Evolutionary conservation across 2,113 vertebrate species (phyloP).

Genomic region (Telmatochromis brachygnathus): DNA sequence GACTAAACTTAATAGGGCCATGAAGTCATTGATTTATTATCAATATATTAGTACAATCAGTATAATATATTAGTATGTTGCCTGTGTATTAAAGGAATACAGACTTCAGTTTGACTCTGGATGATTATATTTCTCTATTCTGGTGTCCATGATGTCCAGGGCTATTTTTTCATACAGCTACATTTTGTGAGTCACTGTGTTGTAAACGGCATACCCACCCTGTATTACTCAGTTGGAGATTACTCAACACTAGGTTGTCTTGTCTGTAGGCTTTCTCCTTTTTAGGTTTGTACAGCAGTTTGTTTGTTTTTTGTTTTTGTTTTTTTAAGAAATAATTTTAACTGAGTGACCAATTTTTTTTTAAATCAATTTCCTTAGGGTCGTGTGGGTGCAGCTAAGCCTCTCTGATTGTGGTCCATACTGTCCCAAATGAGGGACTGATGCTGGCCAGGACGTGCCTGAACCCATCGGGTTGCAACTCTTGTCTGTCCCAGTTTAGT

Average conservation of each 20-base stretch:
- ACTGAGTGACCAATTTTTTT: neutral
- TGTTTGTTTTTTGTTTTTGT: neutral
- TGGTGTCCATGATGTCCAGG: neutral
- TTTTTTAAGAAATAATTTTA: neutral
- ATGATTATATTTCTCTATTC: neutral
- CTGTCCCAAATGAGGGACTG: conserved; percentile 44
- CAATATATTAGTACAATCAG: neutral
- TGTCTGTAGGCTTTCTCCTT: neutral
- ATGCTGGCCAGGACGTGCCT: conserved; percentile 39
- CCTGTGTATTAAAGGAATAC: neutral
- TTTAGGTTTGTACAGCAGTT: neutral
- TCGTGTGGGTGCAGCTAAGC: neutral
- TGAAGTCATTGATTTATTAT: neutral
- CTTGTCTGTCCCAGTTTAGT: neutral
- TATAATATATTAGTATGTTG: neutral
- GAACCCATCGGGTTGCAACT: conserved; percentile 21
- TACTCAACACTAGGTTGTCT: neutral
- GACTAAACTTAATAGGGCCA: neutral
- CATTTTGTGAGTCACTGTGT: conserved; percentile 11
- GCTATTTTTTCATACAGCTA: neutral
- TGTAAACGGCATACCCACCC: neutral
- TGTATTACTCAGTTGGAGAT: conserved; percentile 1
- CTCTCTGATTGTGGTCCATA: neutral
- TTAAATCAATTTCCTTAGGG: neutral
- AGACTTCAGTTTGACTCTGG: neutral